Base-by-base conservation (phyloP, 2,888 invertebrate genomes). In the Amaurobius ferox region DNA sequence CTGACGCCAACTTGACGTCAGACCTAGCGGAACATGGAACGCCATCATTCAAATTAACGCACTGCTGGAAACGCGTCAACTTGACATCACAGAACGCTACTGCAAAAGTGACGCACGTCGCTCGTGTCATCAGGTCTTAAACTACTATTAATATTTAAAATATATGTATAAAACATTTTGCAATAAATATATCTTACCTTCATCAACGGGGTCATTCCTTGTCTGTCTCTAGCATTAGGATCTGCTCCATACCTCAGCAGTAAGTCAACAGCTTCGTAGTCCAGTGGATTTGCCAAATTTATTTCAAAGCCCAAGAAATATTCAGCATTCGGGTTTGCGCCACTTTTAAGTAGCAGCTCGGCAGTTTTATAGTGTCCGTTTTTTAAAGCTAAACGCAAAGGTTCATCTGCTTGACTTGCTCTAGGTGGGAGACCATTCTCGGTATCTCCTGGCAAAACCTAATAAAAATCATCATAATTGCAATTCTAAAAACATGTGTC, bases 121-220 rank as follows among this genome's bases (percentile, higher is more conserved):
- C n/a, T n/a, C n/a, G n/a, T n/a, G n/a, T n/a, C n/a, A n/a, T n/a
- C n/a, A n/a, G n/a, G n/a, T n/a, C n/a, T n/a, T n/a, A n/a, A n/a
- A n/a, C n/a, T n/a, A n/a, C n/a, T n/a, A n/a, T n/a, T n/a, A n/a
- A n/a, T n/a, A n/a, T n/a, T n/a, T n/a, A n/a, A n/a, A n/a, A n/a
- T n/a, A n/a, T n/a, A n/a, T n/a, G n/a, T n/a, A n/a, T n/a, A n/a
- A n/a, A n/a, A n/a, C n/a, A n/a, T n/a, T n/a, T n/a, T n/a, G n/a
- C n/a, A n/a, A n/a, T n/a, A n/a, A n/a, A n/a, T n/a, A n/a, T n/a
- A n/a, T 35, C 35, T 78, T 61, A 86, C 85, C 71, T 96, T 96
- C 97, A 98, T 98, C n/a, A 98, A 92, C 0, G 97, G 96, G 0
- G 97, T 97, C n/a, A 97, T 92, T 0, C 97, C 97, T 85, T 96